These are phyloP conservation scores for Oreotrochilus melanogaster DNA, from an alignment of 2,113 vertebrate genomes.

Conservation along the genomic window DNA sequence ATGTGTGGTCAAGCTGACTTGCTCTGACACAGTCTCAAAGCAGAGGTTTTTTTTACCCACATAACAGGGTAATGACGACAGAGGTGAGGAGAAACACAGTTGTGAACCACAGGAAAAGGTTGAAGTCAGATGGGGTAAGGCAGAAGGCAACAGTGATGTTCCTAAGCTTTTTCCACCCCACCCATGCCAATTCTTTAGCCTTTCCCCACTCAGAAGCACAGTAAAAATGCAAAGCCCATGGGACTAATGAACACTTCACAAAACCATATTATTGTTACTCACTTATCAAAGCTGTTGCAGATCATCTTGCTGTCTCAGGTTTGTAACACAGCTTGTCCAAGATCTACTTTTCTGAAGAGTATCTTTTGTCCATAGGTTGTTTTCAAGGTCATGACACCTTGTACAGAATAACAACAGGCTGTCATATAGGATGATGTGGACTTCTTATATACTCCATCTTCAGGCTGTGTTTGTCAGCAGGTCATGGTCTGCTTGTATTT, in stretches of 20 bases:
- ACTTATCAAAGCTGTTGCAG: background rate
- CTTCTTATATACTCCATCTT: background rate
- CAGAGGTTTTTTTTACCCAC: background rate
- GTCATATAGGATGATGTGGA: background rate
- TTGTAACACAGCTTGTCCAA: background rate
- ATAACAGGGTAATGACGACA: background rate
- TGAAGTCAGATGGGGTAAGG: background rate
- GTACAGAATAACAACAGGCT: background rate
- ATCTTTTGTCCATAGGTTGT: background rate
- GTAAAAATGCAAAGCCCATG: background rate
- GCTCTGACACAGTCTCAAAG: background rate
- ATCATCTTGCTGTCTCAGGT: background rate
- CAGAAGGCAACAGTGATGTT: background rate
- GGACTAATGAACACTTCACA: background rate
- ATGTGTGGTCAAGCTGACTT: background rate
- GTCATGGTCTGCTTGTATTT: background rate
- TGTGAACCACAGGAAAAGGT: background rate
- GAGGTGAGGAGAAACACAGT: background rate
- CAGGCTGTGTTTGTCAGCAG: background rate
- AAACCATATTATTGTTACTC: background rate
- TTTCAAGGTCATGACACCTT: background rate
- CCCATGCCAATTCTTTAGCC: background rate
- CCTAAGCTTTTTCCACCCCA: background rate
- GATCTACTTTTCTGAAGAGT: background rate
- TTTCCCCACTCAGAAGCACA: fast-evolving